Evolutionary conservation across 1,140 invertebrate species (phyloP).

Genomic region (Acarapis woodi): DNA sequence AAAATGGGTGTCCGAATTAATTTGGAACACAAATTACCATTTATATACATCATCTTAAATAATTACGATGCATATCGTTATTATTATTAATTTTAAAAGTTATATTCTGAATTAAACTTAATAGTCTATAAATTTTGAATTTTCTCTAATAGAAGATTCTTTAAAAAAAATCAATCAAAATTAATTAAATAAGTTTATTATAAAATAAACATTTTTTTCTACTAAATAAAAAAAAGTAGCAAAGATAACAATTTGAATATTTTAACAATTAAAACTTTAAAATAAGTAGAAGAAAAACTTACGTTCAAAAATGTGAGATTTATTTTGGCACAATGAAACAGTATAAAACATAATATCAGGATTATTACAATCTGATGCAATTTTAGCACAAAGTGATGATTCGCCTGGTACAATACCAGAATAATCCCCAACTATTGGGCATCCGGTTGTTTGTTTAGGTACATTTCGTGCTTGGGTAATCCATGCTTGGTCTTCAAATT

Average conservation of each 20-base stretch:
- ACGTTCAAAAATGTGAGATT: slow-evolving; percentile 32
- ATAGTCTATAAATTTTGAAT: not conserved
- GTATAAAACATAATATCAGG: slow-evolving; percentile 39
- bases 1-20: no score
- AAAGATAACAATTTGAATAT: not conserved
- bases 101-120: not conserved
- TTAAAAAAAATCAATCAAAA: not conserved
- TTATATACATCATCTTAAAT: no score
- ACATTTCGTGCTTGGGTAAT: slow-evolving; percentile 31
- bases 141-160: not conserved
- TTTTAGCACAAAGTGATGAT: slow-evolving; percentile 32
- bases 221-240: not conserved
- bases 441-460: slow-evolving; percentile 21
- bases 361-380: slow-evolving; percentile 34
- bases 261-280: not conserved
- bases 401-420: slow-evolving; percentile 31
- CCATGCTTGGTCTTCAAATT: slow-evolving; percentile 24
- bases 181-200: not conserved
- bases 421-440: slow-evolving; percentile 36
- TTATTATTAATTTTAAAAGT: no score
- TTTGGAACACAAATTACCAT: no score
- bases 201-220: not conserved
- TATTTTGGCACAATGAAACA: slow-evolving; percentile 28
- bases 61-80: no score
- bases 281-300: slow-evolving; percentile 9